These are phyloP conservation scores for Fissipunctia ypsillon DNA, from an alignment of 2,888 invertebrate genomes.

Conservation along the genomic window DNA sequence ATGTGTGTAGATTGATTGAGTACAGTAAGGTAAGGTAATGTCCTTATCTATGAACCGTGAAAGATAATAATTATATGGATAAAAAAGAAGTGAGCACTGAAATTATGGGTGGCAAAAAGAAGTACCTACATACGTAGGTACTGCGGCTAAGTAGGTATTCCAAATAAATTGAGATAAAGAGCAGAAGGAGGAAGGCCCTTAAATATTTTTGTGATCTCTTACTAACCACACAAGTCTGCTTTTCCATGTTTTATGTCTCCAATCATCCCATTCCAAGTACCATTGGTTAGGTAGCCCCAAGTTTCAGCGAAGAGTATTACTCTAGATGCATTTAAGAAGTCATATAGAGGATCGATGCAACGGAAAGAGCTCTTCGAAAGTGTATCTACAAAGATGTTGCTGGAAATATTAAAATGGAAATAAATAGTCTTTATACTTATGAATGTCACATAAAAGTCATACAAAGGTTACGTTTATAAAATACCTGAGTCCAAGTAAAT, in stretches of 20 bases:
- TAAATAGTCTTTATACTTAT: background rate
- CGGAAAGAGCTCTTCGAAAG: constrained; percentile 72
- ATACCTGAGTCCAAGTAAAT: constrained; percentile 73
- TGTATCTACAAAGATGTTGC: constrained; percentile 71
- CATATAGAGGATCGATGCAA: constrained; percentile 71
- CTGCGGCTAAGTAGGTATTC: background rate
- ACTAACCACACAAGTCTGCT: constrained; percentile 78
- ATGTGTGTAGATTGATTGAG: no score
- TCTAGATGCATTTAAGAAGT: constrained; percentile 79
- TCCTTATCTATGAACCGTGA: background rate
- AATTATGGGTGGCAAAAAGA: background rate
- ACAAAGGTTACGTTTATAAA: constrained; percentile 14
- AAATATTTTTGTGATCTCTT: background rate
- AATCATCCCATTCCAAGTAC: constrained; percentile 80
- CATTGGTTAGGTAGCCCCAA: constrained; percentile 81
- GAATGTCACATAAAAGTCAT: no score
- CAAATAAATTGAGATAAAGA: background rate
- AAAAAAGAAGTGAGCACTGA: background rate
- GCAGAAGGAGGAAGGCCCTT: background rate
- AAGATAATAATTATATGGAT: background rate
- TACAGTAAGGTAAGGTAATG: background rate
- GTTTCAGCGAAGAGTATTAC: constrained; percentile 70
- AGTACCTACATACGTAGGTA: no score
- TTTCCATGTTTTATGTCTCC: constrained; percentile 74
- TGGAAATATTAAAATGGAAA: constrained; percentile 59